These are phyloP conservation scores for Ceratina calcarata DNA, from an alignment of 1,140 invertebrate species.

Conservation along the genomic window DNA sequence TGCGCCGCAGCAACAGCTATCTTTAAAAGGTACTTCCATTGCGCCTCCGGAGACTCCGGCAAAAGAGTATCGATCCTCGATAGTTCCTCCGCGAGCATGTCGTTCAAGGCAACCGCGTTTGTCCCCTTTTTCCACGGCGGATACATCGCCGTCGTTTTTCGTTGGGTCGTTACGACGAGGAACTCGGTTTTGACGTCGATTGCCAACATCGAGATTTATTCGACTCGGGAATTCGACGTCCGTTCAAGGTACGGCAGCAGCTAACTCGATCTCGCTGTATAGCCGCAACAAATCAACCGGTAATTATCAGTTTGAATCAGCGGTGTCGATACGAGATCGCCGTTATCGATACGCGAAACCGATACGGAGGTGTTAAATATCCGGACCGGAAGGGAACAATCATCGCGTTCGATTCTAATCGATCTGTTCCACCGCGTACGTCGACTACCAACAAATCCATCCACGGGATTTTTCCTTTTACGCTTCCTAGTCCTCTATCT, in stretches of 20 bases:
- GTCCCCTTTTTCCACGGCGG: too few species aligned
- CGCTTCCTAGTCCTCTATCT: neutral
- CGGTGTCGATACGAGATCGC: conserved; percentile 18
- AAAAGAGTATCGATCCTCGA: conserved; percentile 22
- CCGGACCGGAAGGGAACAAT: conserved; percentile 25
- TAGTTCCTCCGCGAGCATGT: conserved; percentile 6
- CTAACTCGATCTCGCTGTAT: too few species aligned
- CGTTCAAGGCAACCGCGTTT: neutral
- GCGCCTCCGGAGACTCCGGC: neutral
- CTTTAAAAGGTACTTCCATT: conserved; percentile 34
- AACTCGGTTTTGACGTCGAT: neutral
- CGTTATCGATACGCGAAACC: conserved; percentile 9
- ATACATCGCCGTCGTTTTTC: too few species aligned
- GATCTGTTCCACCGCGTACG: neutral
- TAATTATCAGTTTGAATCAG: conserved; percentile 31
- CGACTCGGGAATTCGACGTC: neutral
- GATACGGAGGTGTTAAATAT: conserved; percentile 29
- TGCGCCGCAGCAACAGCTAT: conserved; percentile 13
- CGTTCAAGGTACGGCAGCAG: too few species aligned
- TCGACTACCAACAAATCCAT: conserved; percentile 24
- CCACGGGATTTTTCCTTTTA: neutral
- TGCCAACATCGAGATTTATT: neutral
- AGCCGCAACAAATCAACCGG: neutral
- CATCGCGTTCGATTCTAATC: conserved; percentile 10
- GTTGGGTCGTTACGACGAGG: neutral